Evolutionary conservation across 2,888 invertebrate species (phyloP).

Genomic region (Trilocha varians): DNA sequence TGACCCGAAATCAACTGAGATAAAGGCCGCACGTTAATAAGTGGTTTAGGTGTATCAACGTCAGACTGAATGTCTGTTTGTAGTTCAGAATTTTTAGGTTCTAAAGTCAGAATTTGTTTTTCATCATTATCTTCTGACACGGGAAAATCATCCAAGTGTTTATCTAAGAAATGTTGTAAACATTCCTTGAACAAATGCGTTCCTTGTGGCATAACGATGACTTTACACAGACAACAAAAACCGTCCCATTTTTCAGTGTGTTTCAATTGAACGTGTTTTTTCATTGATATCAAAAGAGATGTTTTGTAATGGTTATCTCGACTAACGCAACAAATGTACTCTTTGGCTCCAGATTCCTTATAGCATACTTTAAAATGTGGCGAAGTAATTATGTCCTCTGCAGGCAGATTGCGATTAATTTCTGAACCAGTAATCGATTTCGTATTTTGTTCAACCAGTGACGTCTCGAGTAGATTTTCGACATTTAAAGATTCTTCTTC

Average conservation of each 20-base stretch:
- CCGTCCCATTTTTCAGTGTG: constrained; percentile 70
- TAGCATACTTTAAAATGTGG: constrained; percentile 51
- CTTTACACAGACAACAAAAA: constrained; percentile 65
- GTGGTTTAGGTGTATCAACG: constrained; percentile 19
- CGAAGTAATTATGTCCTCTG: constrained; percentile 26
- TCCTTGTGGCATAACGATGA: constrained; percentile 55
- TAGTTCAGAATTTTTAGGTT: not conserved
- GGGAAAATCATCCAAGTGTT: constrained; percentile 57
- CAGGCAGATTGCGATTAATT: not conserved
- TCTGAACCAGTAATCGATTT: not conserved
- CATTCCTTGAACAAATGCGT: constrained; percentile 47
- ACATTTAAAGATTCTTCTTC: not conserved
- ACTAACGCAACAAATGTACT: constrained; percentile 59
- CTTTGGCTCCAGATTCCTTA: constrained; percentile 39
- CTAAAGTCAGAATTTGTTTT: not conserved
- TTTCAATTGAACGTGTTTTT: constrained; percentile 54
- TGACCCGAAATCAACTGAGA: constrained; percentile 39
- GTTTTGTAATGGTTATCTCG: constrained; percentile 52
- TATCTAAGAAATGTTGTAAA: constrained; percentile 53
- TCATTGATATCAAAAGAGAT: constrained; percentile 53
- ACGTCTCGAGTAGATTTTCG: not conserved
- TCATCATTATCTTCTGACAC: constrained; percentile 24
- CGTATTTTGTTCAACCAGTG: not conserved
- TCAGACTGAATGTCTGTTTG: not conserved
- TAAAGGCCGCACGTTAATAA: constrained; percentile 54